Evolutionary conservation across 2,113 vertebrate species (phyloP).

Genomic region (Myiagra hebetior): DNA sequence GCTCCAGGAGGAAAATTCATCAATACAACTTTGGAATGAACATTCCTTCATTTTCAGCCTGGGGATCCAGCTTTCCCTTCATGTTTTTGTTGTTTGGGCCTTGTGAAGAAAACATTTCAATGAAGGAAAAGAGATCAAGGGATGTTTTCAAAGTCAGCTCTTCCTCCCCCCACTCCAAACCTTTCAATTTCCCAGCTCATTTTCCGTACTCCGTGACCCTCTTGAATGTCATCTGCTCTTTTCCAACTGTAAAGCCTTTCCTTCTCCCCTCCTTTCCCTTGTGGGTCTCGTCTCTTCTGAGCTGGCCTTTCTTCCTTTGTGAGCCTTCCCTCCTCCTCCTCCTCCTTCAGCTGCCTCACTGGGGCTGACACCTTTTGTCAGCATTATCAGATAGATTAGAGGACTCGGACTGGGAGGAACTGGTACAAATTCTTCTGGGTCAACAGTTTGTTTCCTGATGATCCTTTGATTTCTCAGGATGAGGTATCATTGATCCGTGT

Average conservation of each 20-base stretch:
- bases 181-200: slow-evolving; percentile 5
- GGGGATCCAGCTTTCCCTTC: background rate
- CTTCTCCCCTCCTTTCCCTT: background rate
- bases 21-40: background rate
- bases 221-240: background rate
- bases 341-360: slow-evolving; percentile 39
- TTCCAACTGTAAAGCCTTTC: background rate
- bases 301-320: slow-evolving; percentile 17
- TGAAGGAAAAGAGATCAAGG: background rate
- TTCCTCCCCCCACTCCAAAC: background rate
- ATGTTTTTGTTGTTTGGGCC: background rate
- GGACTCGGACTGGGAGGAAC: slow-evolving; percentile 70
- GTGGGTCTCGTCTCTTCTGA: background rate
- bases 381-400: slow-evolving; percentile 72
- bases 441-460: slow-evolving; percentile 79
- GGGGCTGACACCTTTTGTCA: slow-evolving; percentile 81
- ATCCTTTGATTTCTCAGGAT: slow-evolving; percentile 85
- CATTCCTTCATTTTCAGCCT: background rate
- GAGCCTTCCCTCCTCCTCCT: background rate
- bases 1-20: background rate
- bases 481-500: slow-evolving; percentile 79
- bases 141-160: background rate
- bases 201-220: background rate
- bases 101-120: slow-evolving; percentile 19
- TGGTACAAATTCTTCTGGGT: slow-evolving; percentile 85